Conservation (phyloP, 2,797 vertebrate species). For the Amazona finschi region DNA sequence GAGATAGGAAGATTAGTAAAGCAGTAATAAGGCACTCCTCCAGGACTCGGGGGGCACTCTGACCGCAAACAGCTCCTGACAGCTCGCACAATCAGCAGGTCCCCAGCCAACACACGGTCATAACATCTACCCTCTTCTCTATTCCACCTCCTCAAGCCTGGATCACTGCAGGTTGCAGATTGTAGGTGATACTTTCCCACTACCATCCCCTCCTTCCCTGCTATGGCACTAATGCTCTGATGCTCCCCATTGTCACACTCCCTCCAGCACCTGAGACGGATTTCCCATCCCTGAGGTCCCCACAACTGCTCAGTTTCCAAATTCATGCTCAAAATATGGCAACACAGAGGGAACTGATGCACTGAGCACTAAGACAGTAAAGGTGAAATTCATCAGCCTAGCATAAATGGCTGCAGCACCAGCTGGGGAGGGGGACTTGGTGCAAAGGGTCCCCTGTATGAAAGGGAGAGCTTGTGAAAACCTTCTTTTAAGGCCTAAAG, state of each 20-base stretch:
- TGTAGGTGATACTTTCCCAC: not conserved
- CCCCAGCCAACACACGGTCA: not conserved
- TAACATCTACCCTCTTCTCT: not conserved
- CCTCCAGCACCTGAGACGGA: not conserved
- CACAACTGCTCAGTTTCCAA: not conserved
- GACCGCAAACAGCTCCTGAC: not conserved
- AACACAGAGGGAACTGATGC: not conserved
- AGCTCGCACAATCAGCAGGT: not conserved
- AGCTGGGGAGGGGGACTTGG: not conserved
- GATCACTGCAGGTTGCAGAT: accelerated
- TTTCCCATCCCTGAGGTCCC: not conserved
- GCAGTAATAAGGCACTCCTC: not conserved
- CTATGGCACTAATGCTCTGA: accelerated
- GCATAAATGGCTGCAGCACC: accelerated
- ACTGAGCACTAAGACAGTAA: not conserved
- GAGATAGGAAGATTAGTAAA: not conserved
- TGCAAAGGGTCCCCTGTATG: not conserved
- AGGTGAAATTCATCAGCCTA: not conserved
- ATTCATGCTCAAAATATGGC: accelerated
- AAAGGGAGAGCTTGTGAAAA: not conserved
- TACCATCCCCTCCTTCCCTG: not conserved
- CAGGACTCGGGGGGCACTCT: not conserved
- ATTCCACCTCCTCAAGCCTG: not conserved
- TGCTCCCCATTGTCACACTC: not conserved
- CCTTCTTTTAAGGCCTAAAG: not conserved